Evolutionary conservation across 2,113 vertebrate species (phyloP).

Genomic region (Conger conger): DNA sequence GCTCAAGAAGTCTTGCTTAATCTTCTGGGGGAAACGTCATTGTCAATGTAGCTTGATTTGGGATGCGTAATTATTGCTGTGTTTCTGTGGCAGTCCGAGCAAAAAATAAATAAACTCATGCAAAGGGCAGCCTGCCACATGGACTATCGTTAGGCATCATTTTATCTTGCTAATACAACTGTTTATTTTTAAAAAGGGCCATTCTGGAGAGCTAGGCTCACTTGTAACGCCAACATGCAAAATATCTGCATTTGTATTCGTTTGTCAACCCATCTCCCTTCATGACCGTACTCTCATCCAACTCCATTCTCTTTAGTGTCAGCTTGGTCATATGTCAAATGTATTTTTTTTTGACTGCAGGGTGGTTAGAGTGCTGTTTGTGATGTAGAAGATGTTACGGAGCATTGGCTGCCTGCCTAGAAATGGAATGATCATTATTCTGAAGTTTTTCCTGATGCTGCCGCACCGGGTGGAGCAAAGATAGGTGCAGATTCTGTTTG

Average conservation of each 20-base stretch:
- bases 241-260: slow-evolving; percentile 10
- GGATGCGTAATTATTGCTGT: slow-evolving; percentile 40
- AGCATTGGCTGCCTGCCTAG: background rate
- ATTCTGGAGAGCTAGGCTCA: background rate
- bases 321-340: background rate
- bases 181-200: background rate
- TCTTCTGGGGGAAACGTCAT: slow-evolving; percentile 31
- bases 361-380: background rate
- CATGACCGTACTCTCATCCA: background rate
- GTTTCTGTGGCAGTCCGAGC: slow-evolving; percentile 32
- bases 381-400: slow-evolving; percentile 1
- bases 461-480: too few species aligned
- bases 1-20: slow-evolving; percentile 18
- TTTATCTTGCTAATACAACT: slow-evolving; percentile 10
- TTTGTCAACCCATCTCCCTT: background rate
- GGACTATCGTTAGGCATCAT: slow-evolving; percentile 33
- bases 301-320: background rate
- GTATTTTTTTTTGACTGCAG: background rate
- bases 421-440: background rate
- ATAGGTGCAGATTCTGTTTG: background rate
- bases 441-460: too few species aligned
- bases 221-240: background rate
- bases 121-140: slow-evolving; percentile 38
- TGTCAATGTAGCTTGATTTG: slow-evolving; percentile 23
- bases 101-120: slow-evolving; percentile 29